Evolutionary conservation across 2,113 vertebrate genomes (phyloP).

Genomic region (Centropus unirufus): DNA sequence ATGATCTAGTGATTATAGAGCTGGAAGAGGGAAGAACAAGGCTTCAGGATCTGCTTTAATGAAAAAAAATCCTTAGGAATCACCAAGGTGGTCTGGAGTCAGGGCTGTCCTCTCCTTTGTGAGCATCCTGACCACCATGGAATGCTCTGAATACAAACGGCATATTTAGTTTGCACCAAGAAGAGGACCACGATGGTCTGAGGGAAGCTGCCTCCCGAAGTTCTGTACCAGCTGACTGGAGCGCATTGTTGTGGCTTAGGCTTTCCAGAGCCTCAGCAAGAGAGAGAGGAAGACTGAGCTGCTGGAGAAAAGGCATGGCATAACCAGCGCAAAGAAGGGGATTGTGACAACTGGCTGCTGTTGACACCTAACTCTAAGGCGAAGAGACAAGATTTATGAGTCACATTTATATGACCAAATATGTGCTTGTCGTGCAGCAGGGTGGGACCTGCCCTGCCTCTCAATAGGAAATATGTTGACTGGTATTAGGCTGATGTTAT

Average conservation of each 20-base stretch:
- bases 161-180: background rate
- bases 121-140: background rate
- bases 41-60: background rate
- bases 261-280: background rate
- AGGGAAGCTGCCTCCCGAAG: background rate
- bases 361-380: background rate
- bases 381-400: background rate
- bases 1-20: background rate
- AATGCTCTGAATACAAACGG: background rate
- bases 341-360: background rate
- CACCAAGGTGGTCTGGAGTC: background rate
- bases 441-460: constrained; percentile 11
- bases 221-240: background rate
- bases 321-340: background rate
- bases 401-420: constrained; percentile 13
- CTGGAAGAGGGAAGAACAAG: background rate
- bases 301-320: background rate
- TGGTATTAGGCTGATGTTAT: constrained; percentile 48
- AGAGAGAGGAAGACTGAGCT: background rate
- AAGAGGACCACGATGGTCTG: background rate
- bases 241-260: background rate
- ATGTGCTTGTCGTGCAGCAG: background rate
- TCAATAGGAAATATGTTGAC: constrained; percentile 1
- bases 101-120: background rate
- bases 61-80: background rate